Conservation (phyloP, 1,140 invertebrate species). For the Sycophaga agraensis region DNA sequence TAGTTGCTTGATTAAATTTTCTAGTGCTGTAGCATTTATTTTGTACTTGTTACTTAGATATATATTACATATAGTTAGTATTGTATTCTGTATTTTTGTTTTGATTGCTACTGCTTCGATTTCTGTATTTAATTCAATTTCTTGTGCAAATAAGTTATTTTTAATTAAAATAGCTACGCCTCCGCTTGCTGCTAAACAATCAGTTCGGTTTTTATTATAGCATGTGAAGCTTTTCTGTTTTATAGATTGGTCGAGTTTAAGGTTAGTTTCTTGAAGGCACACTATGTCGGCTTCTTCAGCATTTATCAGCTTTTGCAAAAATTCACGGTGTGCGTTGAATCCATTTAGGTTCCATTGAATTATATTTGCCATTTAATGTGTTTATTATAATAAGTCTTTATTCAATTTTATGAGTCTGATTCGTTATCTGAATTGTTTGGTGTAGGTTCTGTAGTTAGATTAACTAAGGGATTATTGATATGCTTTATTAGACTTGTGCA, state of each 20-base stretch:
- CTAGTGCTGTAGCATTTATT: constrained; percentile 40
- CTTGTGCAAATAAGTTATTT: constrained; percentile 28
- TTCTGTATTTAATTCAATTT: constrained; percentile 32
- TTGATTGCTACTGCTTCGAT: constrained; percentile 35
- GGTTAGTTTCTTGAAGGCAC: constrained; percentile 31
- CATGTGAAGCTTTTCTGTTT: too few relatives aligned
- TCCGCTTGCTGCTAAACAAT: constrained; percentile 33
- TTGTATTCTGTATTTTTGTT: constrained; percentile 21
- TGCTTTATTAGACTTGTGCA: too few relatives aligned
- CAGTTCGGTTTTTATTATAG: too few relatives aligned
- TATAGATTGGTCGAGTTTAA: too few relatives aligned
- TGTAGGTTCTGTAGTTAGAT: too few relatives aligned
- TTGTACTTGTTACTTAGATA: constrained; percentile 1
- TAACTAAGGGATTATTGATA: too few relatives aligned
- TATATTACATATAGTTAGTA: too few relatives aligned
- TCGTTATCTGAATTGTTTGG: too few relatives aligned
- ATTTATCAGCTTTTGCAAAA: background rate
- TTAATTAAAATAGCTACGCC: constrained; percentile 37
- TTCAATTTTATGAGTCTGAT: too few relatives aligned
- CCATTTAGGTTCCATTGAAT: background rate
- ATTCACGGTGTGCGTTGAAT: background rate
- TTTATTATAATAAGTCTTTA: too few relatives aligned
- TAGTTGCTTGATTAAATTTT: too few relatives aligned
- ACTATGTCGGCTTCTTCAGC: background rate
- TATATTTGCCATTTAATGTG: background rate